Base-by-base conservation (phyloP, 2,797 vertebrate genomes). In the Pelochelys cantorii region DNA sequence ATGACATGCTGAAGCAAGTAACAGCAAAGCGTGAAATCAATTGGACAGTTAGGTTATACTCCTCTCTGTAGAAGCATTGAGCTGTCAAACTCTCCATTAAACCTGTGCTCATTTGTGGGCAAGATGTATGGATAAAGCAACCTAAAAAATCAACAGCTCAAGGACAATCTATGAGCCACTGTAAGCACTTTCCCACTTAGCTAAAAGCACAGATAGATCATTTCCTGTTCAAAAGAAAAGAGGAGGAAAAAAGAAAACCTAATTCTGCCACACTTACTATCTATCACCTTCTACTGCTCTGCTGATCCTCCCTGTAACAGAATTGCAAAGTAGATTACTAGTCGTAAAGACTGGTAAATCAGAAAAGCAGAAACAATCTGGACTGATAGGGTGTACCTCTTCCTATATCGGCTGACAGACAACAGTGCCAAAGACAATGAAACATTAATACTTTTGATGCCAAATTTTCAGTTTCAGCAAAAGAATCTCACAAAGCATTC, bases 11-110 rank as follows among this genome's bases (percentile, higher is more conserved):
- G 60, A 92, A 75, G 71, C 13, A 79, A 55, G 83, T 31, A 79
- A n/a, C 34, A 85, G 79, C 27, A 25, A 62, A 75, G 85, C 3
- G 12, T 78, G 83, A 90, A 87, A 92, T 83, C 83, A 48, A 20
- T 31, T 1, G 11, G 71, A 60, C 1, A 3, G 83, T n/a, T 1
- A 92, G 11, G 34, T 84, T 62, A 34, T 13, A 29, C 57, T 17
- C 25, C 54, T n/a, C 48, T n/a, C 60, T 1, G 1, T 42, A 81
- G 34, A 85, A 83, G 65, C 52, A 55, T 42, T n/a, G 7, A 29
- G 56, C n/a, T 23, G 4, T 56, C 84, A 85, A 62, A 52, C 78
- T 88, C 79, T 87, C 87, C 55, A 77, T 55, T 48, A 74, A 85
- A 54, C 31, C 52, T 87, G 53, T 1, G 0, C 25, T 56, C 5